Base-by-base conservation (phyloP, 2,113 vertebrate species). In the Prolemur simus region DNA sequence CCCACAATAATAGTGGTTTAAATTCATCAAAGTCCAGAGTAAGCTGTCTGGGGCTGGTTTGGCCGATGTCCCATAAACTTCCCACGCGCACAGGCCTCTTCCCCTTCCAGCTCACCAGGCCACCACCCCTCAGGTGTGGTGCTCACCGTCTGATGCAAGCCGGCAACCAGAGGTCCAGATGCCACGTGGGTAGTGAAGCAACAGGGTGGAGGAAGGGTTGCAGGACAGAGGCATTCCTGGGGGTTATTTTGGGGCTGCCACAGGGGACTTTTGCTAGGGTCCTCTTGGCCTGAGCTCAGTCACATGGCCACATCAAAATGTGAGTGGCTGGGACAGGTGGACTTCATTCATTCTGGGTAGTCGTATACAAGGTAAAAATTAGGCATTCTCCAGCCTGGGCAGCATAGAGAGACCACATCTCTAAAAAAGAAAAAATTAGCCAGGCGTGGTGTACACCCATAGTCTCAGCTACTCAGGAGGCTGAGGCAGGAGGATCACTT, bases 371-470 rank as follows among this genome's bases (percentile, higher is more conserved):
- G 47, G 12, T 78, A 20, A 78, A 89, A 54, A 32, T 0, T 20
- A 45, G 27, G 49, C 39, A 49, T 47, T 66, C 49, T 54, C 66
- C n/a, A 34, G 18, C 64, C 17, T 66, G 64, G 64, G 64, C 3
- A 3, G 64, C 52, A 54, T 54, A 14, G 15, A 3, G 32, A 66
- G 34, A 66, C 32, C 32, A 32, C 7, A 17, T 66, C 32, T 66
- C 15, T 34, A 66, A 66, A 66, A 66, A 66, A 66, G 32, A 66
- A 66, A 18, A 66, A 66, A 66, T 66, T 66, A 32, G 64, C 15
- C 0, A 1, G 64, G 32, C 3, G 7, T 66, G 64, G 7, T 8
- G 15, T 1, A 17, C 17, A 54, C 52, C 52, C 20, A 17, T 54
- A 54, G 52, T 54, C 52, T 17, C 18, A 54, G 52, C 52, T 20